Evolutionary conservation across 2,113 vertebrate genomes (phyloP), one percentile per base, ranked within the genome.

Genomic region (Ornithorhynchus anatinus): DNA sequence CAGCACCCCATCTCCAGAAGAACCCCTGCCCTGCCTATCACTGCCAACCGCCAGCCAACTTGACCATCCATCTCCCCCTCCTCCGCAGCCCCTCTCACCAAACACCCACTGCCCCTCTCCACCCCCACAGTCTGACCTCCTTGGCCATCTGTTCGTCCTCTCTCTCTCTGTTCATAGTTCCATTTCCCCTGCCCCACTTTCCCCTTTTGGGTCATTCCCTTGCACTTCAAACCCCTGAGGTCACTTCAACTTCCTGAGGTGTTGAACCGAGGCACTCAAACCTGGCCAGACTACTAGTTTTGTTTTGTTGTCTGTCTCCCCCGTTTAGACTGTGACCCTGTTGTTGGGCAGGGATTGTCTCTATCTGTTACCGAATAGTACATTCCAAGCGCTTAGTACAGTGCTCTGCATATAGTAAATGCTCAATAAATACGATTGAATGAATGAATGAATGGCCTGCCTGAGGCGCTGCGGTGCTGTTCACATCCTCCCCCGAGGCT

Each of bases 351-450:
- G 25, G 31, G 16, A 10, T 10, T 61, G 13, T 59, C 40, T 69
- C 77, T 74, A 39, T 52, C 72, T 35, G 68, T 79, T 32, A 64
- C n/a, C 31, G 17, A 53, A 11, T 68, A 43, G n/a, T n/a, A n/a
- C n/a, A n/a, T n/a, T n/a, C n/a, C n/a, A n/a, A n/a, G n/a, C n/a
- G n/a, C n/a, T n/a, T n/a, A n/a, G n/a, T n/a, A n/a, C n/a, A n/a
- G n/a, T n/a, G n/a, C n/a, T n/a, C n/a, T n/a, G n/a, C n/a, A n/a
- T n/a, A n/a, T n/a, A n/a, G n/a, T n/a, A n/a, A n/a, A n/a, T n/a
- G n/a, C n/a, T n/a, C n/a, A n/a, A n/a, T n/a, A n/a, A n/a, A n/a
- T n/a, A n/a, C n/a, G n/a, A n/a, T n/a, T n/a, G n/a, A n/a, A n/a
- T n/a, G n/a, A n/a, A n/a, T n/a, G n/a, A n/a, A n/a, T n/a, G n/a